Percentiles rank a stretch among this genome's conserved stretches.
Conservation (phyloP, 2,888 invertebrate species). For the Lamproptera curius region DNA sequence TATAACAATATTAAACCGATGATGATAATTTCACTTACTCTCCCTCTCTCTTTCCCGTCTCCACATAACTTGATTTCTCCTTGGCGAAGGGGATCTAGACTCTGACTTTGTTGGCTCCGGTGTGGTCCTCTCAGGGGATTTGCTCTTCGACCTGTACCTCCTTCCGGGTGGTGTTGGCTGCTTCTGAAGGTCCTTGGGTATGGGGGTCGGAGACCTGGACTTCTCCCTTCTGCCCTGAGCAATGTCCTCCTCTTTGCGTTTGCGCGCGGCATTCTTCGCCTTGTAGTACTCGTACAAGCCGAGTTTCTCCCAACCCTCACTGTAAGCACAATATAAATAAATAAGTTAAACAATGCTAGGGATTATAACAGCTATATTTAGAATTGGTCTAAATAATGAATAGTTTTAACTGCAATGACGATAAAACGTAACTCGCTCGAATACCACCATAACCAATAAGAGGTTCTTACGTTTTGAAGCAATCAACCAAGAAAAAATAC, state of each 20-base stretch:
- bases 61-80: constrained; percentile 47
- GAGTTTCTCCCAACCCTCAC: constrained; percentile 99
- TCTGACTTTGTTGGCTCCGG: constrained; percentile 71
- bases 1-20: too few species aligned
- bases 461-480: too few species aligned
- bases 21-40: constrained; percentile 22
- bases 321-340: constrained; percentile 42
- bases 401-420: too few species aligned
- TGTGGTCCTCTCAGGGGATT: constrained; percentile 67
- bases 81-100: constrained; percentile 73
- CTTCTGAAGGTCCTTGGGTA: constrained; percentile 84
- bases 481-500: too few species aligned
- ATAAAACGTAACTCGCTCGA: too few species aligned
- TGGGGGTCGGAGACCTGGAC: constrained; percentile 89
- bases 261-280: constrained; percentile 94
- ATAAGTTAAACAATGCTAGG: constrained; percentile 2
- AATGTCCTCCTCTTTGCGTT: constrained; percentile 91
- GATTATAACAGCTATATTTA: too few species aligned
- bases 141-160: constrained; percentile 80
- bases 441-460: too few species aligned
- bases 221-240: constrained; percentile 82
- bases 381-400: too few species aligned
- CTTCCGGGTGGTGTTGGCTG: constrained; percentile 85
- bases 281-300: constrained; percentile 98
- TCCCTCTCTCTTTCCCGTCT: constrained; percentile 60